Conservation (phyloP, 2,888 invertebrate genomes). For the Eupithecia inturbata region DNA sequence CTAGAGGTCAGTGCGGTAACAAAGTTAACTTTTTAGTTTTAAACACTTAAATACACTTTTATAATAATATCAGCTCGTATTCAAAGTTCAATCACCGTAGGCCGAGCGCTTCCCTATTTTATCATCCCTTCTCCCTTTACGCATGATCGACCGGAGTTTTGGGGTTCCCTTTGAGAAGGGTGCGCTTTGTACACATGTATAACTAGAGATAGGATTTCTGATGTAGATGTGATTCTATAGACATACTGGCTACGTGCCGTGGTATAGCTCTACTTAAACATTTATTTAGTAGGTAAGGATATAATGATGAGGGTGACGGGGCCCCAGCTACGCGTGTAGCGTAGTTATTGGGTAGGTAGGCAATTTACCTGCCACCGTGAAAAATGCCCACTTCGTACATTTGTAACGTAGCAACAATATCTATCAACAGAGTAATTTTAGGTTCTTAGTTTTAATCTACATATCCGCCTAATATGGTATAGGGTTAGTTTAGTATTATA, state of each 20-base stretch:
- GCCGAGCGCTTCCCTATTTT: conserved; percentile 75
- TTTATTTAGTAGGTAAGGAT: conserved; percentile 23
- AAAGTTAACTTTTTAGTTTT: conserved; percentile 38
- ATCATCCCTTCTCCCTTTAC: conserved; percentile 84
- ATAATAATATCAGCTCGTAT: conserved; percentile 34
- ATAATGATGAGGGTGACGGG: conserved; percentile 25
- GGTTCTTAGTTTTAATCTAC: not conserved
- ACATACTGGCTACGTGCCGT: conserved; percentile 27
- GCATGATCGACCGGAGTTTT: conserved; percentile 84
- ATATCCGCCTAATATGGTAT: no score
- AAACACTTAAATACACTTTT: conserved; percentile 19
- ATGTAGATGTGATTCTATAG: conserved; percentile 41
- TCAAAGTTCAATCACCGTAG: conserved; percentile 76
- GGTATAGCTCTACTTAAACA: conserved; percentile 13
- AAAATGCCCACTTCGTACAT: not conserved
- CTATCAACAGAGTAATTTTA: conserved; percentile 12
- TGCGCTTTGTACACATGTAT: conserved; percentile 61
- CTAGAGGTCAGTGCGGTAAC: conserved; percentile 79
- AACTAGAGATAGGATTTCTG: conserved; percentile 36
- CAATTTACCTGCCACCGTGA: not conserved
- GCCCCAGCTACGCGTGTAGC: not conserved
- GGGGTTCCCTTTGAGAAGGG: conserved; percentile 78
- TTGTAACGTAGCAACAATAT: conserved; percentile 25
- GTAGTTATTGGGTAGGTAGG: not conserved
- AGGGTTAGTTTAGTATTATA: no score